A percentile compares a stretch with the other conserved stretches of the same genome.
Evolutionary conservation across 2,797 vertebrate genomes (phyloP).

Genomic region (Pachyuromys duprasi): DNA sequence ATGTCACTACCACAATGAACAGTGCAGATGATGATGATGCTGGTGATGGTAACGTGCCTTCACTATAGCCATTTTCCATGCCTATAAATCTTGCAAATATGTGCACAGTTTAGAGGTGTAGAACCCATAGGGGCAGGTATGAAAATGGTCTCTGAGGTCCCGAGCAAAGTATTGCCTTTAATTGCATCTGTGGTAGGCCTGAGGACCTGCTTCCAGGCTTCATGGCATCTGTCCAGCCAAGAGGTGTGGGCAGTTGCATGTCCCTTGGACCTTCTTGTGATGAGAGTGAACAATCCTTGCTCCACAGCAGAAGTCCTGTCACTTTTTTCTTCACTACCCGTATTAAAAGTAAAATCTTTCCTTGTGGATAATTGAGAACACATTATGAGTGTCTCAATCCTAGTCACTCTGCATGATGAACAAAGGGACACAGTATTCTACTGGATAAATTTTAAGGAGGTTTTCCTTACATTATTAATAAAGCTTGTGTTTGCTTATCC

Average conservation of each 20-base stretch:
- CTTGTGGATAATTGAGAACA: background rate
- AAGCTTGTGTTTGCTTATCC: background rate
- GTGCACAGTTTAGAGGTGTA: background rate
- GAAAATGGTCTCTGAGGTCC: accelerated
- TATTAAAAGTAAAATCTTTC: background rate
- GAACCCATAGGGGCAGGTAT: background rate
- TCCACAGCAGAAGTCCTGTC: background rate
- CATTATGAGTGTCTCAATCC: background rate
- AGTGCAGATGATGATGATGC: background rate
- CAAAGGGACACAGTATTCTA: background rate
- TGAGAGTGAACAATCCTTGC: background rate
- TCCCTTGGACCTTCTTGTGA: background rate
- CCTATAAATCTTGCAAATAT: background rate
- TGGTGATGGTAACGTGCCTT: background rate
- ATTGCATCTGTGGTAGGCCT: background rate
- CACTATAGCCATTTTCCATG: background rate
- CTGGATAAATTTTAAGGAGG: conserved; percentile 6
- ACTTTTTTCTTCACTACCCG: background rate
- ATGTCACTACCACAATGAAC: background rate
- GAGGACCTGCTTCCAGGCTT: background rate
- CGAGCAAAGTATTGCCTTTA: background rate
- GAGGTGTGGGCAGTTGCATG: background rate
- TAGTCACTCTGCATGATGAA: background rate
- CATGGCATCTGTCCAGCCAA: background rate
- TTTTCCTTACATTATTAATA: conserved; percentile 32